phyloP scores from a whole-genome alignment of 2,113 vertebrate species.

The Leptobrachium leishanense region DNA sequence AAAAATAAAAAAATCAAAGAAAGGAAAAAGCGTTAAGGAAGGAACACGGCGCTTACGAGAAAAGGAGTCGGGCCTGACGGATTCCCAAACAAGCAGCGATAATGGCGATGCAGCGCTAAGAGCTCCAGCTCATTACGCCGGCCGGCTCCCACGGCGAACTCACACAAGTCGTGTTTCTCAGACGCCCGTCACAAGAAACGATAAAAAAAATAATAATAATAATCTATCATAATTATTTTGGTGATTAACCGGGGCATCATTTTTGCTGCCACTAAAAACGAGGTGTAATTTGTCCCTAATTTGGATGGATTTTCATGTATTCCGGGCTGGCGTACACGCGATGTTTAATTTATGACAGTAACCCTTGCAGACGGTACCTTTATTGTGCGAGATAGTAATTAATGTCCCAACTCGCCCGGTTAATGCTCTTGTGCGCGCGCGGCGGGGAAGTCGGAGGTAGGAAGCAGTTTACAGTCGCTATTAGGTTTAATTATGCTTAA shows the following conservation, averaged over 20 bases:
- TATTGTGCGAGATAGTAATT: conserved; percentile 70
- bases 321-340: conserved; percentile 61
- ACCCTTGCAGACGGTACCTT: conserved; percentile 67
- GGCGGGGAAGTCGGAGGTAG: conserved; percentile 72
- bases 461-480: conserved; percentile 74
- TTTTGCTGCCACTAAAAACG: conserved; percentile 65
- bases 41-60: too few relatives aligned
- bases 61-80: too few relatives aligned
- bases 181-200: too few relatives aligned
- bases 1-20: too few relatives aligned
- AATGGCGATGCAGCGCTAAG: too few relatives aligned
- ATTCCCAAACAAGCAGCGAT: too few relatives aligned
- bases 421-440: conserved; percentile 66
- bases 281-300: conserved; percentile 61
- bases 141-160: too few relatives aligned
- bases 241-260: conserved; percentile 69
- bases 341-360: conserved; percentile 79
- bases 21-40: too few relatives aligned
- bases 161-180: too few relatives aligned
- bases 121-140: too few relatives aligned
- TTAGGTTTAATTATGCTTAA: conserved; percentile 76
- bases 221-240: conserved; percentile 54
- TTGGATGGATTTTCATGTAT: conserved; percentile 68
- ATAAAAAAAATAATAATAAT: too few relatives aligned
- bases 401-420: conserved; percentile 66